These are phyloP conservation scores for Phaedon cochleariae DNA, from an alignment of 2,888 invertebrate species.

Conservation along the genomic window DNA sequence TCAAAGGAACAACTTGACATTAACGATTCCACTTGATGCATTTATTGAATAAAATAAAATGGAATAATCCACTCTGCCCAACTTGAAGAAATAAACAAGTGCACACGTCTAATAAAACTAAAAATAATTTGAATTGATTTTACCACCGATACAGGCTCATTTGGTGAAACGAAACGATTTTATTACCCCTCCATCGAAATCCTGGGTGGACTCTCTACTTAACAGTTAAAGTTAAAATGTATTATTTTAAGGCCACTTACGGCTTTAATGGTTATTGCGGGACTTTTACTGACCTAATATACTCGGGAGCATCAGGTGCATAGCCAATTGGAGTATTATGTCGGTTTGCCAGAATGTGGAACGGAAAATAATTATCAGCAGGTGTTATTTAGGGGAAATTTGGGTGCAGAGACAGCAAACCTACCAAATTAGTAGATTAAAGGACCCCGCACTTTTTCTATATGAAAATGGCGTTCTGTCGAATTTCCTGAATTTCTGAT, in stretches of 20 bases:
- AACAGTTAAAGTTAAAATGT: background rate
- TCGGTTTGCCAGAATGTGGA: no score
- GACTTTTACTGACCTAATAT: background rate
- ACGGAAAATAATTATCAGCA: no score
- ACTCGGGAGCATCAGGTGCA: background rate
- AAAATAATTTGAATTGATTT: background rate
- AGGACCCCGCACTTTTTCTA: no score
- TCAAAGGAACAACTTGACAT: background rate
- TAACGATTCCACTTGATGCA: background rate
- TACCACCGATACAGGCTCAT: background rate
- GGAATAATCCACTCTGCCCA: background rate
- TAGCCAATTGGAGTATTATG: no score
- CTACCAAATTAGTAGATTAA: no score
- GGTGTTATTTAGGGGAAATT: no score
- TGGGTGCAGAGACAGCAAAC: no score
- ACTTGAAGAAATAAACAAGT: background rate
- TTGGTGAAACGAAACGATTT: background rate
- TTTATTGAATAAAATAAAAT: constrained; percentile 2
- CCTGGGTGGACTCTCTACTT: background rate
- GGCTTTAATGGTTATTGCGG: background rate
- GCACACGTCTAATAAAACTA: background rate
- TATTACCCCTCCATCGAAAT: background rate
- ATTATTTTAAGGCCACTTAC: background rate
- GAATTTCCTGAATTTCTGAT: no score
- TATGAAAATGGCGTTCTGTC: no score